phyloP scores from a whole-genome alignment of 2,888 invertebrate genomes.

The Lasioglossum vierecki region DNA sequence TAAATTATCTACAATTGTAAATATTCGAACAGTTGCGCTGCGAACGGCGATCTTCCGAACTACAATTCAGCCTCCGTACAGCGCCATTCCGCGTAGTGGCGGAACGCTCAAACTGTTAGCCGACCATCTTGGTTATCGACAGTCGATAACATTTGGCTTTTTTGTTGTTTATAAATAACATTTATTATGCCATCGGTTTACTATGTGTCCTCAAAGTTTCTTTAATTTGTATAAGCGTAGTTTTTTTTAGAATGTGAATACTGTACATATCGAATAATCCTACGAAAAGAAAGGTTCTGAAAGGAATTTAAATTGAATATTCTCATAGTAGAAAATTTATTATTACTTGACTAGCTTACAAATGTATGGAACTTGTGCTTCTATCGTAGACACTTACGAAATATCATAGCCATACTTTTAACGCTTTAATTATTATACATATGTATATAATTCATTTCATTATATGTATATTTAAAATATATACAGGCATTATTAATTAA shows the following conservation, averaged over 20 bases:
- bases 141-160: too few species aligned
- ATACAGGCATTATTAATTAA: conserved; percentile 32
- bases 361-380: conserved; percentile 33
- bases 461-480: conserved; percentile 35
- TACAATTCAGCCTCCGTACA: too few species aligned
- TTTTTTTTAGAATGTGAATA: neutral
- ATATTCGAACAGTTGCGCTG: too few species aligned
- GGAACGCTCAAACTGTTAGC: too few species aligned
- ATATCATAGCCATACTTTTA: conserved; percentile 28
- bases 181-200: neutral
- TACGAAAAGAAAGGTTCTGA: neutral
- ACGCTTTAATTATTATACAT: neutral
- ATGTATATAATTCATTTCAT: conserved; percentile 24
- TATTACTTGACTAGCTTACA: conserved; percentile 45
- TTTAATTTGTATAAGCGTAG: neutral
- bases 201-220: neutral
- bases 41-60: too few species aligned
- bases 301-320: neutral
- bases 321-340: conserved; percentile 32
- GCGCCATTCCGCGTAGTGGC: too few species aligned
- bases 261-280: neutral
- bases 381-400: neutral
- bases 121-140: too few species aligned
- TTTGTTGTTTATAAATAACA: too few species aligned
- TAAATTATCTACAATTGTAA: too few species aligned